Evolutionary conservation across 2,888 invertebrate genomes (phyloP), one percentile per base, ranked within the genome.

Genomic region (Megalurothrips usitatus): DNA sequence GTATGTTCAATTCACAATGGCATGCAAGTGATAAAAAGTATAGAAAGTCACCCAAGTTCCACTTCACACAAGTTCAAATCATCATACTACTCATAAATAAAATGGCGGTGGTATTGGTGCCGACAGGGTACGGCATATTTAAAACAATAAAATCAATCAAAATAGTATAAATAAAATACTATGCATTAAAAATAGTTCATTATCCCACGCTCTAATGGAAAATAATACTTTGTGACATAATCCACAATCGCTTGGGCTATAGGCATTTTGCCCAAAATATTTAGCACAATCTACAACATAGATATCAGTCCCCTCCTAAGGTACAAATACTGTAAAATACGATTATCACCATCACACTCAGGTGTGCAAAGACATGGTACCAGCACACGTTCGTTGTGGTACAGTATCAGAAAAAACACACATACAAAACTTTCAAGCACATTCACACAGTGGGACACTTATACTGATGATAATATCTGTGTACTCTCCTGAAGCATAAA

Each of bases 151-250:
- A 23, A 75, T 12, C 12, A 75, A 58, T 19, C 68, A 75, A 75
- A 23, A 75, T 58, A 58, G 68, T 26, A 12, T n/a, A 75, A 75
- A 75, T 9, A 26, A 75, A 23, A 75, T 26, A 75, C 12, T 75
- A 58, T 10, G 23, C n/a, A 75, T 75, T 75, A 75, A 26, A 75
- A 23, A 75, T 75, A 75, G 10, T 75, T 23, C 26, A 75, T 26
- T 26, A 75, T 75, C 68, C 14, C 19, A 26, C 1, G 26, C 12
- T 12, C 26, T 75, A 75, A 75, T 26, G 23, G 4, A 75, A 75
- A 26, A 75, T 75, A 75, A 75, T 75, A 75, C 68, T 75, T 43
- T 75, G 68, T 75, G 68, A 75, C 68, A 75, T 12, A 75, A 26
- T 75, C 23, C 26, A n/a, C 26, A 75, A 75, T 75, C 68, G 26